Conservation (phyloP, 2,797 vertebrate genomes). For the Urocyon cinereoargenteus region DNA sequence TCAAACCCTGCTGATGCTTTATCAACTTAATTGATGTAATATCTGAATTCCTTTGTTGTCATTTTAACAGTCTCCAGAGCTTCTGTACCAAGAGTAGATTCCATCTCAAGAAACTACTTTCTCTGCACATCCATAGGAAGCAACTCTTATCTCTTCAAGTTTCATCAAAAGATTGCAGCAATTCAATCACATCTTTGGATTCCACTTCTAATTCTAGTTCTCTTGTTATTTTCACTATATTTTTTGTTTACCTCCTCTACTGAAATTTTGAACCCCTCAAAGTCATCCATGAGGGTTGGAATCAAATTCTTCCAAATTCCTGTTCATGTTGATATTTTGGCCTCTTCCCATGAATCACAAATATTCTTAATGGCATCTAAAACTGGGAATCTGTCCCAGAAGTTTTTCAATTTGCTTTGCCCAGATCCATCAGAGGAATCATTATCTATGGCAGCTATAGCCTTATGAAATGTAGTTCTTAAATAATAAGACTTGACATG, state of each 20-base stretch:
- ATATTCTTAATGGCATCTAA: background rate
- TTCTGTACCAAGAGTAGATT: background rate
- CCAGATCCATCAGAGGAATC: background rate
- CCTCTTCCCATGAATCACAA: background rate
- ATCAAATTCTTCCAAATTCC: background rate
- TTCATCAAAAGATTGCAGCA: background rate
- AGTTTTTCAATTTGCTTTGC: background rate
- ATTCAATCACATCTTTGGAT: background rate
- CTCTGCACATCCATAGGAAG: background rate
- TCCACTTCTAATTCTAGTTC: background rate
- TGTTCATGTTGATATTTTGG: background rate
- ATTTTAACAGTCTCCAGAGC: background rate
- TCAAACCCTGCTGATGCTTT: background rate
- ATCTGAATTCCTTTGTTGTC: background rate
- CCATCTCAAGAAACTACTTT: background rate
- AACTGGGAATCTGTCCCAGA: background rate
- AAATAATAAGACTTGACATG: background rate
- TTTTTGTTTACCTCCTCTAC: background rate
- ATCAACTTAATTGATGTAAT: background rate
- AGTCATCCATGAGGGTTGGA: background rate
- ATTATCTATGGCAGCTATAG: background rate
- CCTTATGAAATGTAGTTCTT: background rate
- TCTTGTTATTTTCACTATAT: background rate
- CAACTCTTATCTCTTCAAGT: background rate
- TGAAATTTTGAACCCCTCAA: background rate